These are phyloP conservation scores for Cnemophilus loriae DNA, from an alignment of 2,113 vertebrate genomes.

Conservation along the genomic window DNA sequence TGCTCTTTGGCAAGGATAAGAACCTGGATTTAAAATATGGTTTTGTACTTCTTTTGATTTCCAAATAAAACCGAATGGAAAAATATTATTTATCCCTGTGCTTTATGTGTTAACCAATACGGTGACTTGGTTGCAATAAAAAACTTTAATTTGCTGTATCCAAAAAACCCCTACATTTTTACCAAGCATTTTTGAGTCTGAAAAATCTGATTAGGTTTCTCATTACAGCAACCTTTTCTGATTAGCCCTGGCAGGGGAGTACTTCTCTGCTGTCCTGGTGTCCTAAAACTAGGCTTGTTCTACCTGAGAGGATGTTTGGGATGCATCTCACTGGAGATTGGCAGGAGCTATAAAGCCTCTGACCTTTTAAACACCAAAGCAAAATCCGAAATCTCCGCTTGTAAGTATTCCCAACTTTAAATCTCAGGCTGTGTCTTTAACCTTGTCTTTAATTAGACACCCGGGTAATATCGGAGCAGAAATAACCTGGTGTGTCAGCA, in stretches of 20 bases:
- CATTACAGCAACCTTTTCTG: not conserved
- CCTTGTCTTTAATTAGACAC: constrained; percentile 54
- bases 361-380: constrained; percentile 9
- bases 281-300: not conserved
- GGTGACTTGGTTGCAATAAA: not conserved
- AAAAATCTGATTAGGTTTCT: not conserved
- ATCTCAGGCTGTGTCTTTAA: constrained; percentile 2
- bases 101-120: not conserved
- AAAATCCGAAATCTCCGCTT: not conserved
- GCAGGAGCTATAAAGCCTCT: not conserved
- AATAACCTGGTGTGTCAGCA: constrained; percentile 36
- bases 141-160: not conserved
- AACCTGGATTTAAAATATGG: constrained; percentile 8
- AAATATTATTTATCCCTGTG: not conserved
- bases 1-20: constrained; percentile 15
- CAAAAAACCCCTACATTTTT: not conserved
- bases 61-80: not conserved
- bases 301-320: not conserved
- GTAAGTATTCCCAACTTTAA: not conserved
- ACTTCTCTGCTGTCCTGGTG: not conserved
- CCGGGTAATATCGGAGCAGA: constrained; percentile 1
- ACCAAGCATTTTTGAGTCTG: not conserved
- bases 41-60: constrained; percentile 27
- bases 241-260: not conserved
- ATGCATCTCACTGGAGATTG: not conserved